Evolutionary conservation across 2,113 vertebrate species (phyloP), one percentile per base, ranked within the genome.

Genomic region (Phycodurus eques): DNA sequence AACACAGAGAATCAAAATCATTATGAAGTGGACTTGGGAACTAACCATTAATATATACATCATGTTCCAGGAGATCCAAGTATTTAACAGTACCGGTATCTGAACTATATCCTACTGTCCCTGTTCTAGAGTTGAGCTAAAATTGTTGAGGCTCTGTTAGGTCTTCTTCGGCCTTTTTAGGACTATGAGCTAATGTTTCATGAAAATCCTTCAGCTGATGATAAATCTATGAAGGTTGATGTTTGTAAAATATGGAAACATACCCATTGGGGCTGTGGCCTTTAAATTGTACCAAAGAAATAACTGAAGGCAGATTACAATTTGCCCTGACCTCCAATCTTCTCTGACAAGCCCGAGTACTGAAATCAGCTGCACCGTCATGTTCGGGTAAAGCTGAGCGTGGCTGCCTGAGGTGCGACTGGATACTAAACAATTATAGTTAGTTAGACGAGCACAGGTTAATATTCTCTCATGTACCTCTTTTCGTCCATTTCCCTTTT

Each of bases 381-480:
- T 95, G 93, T 95, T 94, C 94, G 91, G 94, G 94, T 93, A 92
- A 94, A 95, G 94, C 95, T 97, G 95, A 96, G 94, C 93, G 92
- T 83, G 80, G 84, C 92, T 84, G 94, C 95, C 94, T 92, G 93
- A 95, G 92, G 93, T 95, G 90, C 93, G 91, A 93, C 92, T 91
- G 92, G 93, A 94, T 93, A 94, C 95, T 95, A 96, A 97, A 96
- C 95, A 98, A 98, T 95, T 96, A 96, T 92, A 95, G 94, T 95
- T 95, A 94, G 95, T 94, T 95, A 94, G 91, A 94, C 93, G 94
- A 93, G 94, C 94, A 94, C 94, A 96, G 97, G 97, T 98, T 97
- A 99, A 98, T 96, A 97, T 95, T 95, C 94, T 92, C 95, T 95
- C 94, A 94, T 95, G 95, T 95, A 93, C 92, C 93, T 92, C 92